Evolutionary conservation across 2,888 invertebrate species (phyloP).

Genomic region (Leptarthrus brevirostris): DNA sequence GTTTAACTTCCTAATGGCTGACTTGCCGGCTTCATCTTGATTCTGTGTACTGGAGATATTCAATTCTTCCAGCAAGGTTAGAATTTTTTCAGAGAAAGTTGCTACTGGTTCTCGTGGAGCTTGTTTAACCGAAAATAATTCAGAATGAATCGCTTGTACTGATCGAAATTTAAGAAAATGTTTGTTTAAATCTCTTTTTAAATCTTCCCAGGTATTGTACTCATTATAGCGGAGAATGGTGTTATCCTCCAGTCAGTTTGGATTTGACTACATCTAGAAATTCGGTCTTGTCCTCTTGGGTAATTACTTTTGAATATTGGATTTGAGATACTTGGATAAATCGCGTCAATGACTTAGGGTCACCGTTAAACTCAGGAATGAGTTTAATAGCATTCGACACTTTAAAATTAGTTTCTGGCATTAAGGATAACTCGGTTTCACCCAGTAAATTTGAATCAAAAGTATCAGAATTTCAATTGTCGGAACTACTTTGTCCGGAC

Average conservation of each 20-base stretch:
- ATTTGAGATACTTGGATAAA: neutral
- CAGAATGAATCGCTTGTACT: neutral
- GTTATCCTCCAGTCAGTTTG: neutral
- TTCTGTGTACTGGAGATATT: conserved; percentile 7
- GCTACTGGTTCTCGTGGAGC: neutral
- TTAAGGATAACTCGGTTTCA: neutral
- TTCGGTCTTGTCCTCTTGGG: too few relatives aligned
- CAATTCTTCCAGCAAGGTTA: neutral
- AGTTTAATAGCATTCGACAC: neutral
- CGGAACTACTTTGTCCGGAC: too few relatives aligned
- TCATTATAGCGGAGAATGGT: neutral
- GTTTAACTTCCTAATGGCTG: too few relatives aligned
- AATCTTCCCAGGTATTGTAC: neutral
- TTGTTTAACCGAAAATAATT: neutral
- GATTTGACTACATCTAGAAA: neutral
- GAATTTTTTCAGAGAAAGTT: neutral
- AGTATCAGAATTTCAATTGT: neutral
- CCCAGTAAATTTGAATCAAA: neutral
- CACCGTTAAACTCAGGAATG: neutral
- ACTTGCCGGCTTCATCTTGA: neutral
- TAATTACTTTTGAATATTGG: conserved; percentile 10
- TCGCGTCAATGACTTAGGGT: neutral
- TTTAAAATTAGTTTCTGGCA: neutral
- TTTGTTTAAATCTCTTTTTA: conserved; percentile 6
- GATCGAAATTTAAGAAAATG: conserved; percentile 1